Percentiles rank a stretch among this genome's conserved stretches.
These are phyloP conservation scores for Parotocinclus haroldoi DNA, from an alignment of 2,797 vertebrate genomes.

Conservation along the genomic window DNA sequence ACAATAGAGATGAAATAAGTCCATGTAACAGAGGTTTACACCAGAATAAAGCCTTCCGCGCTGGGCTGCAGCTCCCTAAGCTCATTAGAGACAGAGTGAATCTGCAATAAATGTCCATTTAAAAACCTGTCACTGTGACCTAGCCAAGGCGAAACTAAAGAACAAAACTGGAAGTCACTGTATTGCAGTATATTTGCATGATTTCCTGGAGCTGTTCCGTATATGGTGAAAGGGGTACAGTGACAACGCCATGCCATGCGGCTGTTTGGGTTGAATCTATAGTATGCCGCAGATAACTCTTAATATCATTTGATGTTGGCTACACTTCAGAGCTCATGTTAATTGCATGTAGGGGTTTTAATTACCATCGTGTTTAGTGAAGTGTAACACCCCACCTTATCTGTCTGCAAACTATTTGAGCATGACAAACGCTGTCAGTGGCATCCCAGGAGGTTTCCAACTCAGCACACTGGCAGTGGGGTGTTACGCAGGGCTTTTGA, in stretches of 20 bases:
- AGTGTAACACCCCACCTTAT: constrained; percentile 48
- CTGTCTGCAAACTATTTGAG: constrained; percentile 58
- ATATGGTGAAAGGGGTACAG: no score
- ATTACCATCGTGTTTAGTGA: constrained; percentile 53
- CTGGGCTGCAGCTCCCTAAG: constrained; percentile 19
- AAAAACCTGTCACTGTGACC: constrained; percentile 35
- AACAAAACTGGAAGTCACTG: not conserved
- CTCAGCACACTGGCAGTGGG: constrained; percentile 26
- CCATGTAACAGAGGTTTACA: constrained; percentile 49
- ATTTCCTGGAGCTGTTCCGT: not conserved
- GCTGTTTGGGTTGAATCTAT: no score
- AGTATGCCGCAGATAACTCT: constrained; percentile 39
- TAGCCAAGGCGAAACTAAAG: constrained; percentile 7
- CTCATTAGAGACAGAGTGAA: constrained; percentile 46
- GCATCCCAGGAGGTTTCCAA: constrained; percentile 43
- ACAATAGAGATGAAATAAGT: constrained; percentile 45
- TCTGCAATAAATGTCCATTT: constrained; percentile 26
- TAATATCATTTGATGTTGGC: constrained; percentile 35
- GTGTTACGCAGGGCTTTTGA: constrained; percentile 13
- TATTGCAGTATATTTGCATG: constrained; percentile 1
- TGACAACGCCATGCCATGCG: no score
- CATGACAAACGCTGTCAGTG: constrained; percentile 69
- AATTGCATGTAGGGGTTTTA: constrained; percentile 51
- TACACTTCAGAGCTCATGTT: constrained; percentile 44
- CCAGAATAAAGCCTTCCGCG: constrained; percentile 41